A percentile compares a stretch with the other conserved stretches of the same genome.
Evolutionary conservation across 2,113 vertebrate genomes (phyloP).

Genomic region (Phrynocephalus versicolor): DNA sequence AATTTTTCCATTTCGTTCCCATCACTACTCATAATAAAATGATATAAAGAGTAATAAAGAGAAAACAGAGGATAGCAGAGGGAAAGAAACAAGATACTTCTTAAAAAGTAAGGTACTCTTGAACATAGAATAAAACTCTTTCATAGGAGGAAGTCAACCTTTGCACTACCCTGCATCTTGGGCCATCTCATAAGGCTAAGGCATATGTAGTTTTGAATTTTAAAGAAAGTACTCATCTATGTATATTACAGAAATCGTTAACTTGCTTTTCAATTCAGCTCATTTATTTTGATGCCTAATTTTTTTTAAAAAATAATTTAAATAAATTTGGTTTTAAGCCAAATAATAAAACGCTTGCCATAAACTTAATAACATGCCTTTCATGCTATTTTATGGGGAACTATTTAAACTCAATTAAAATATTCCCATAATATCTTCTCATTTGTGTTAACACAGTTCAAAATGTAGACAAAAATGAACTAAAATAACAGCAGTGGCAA

Average conservation of each 20-base stretch:
- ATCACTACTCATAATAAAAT: too few species aligned
- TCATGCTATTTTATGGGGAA: constrained; percentile 42
- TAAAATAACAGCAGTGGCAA: constrained; percentile 1
- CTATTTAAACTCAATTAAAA: constrained; percentile 39
- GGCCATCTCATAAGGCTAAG: too few species aligned
- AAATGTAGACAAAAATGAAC: constrained; percentile 37
- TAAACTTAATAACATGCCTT: constrained; percentile 29
- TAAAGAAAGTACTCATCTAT: constrained; percentile 9
- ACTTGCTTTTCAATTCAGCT: constrained; percentile 39
- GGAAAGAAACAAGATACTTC: too few species aligned
- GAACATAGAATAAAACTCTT: too few species aligned
- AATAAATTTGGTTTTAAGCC: constrained; percentile 33
- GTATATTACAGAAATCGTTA: constrained; percentile 14
- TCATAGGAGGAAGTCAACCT: too few species aligned
- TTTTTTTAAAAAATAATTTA: constrained; percentile 18
- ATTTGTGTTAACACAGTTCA: constrained; percentile 13
- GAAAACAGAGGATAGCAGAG: too few species aligned
- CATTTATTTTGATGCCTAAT: constrained; percentile 41
- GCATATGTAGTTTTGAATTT: background rate
- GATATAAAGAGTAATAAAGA: too few species aligned
- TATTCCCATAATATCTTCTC: background rate
- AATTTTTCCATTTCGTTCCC: too few species aligned
- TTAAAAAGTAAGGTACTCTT: too few species aligned
- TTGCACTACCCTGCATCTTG: too few species aligned
- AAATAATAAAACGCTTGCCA: constrained; percentile 43